phyloP scores from a whole-genome alignment of 2,888 invertebrate species.

The Acronicta psi region DNA sequence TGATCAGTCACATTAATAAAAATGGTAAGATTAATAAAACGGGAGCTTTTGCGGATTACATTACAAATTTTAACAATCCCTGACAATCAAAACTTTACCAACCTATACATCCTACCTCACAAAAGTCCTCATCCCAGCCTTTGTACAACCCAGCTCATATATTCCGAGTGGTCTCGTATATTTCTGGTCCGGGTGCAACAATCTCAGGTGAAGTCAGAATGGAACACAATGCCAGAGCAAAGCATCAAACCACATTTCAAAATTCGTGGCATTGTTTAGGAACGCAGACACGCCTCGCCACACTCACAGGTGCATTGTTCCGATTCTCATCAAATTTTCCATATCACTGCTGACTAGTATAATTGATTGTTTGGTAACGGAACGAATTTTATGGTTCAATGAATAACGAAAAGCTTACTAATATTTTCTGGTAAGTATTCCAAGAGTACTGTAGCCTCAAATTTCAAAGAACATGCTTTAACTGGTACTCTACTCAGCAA shows the following conservation, averaged over 20 bases:
- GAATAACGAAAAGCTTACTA: constrained; percentile 11
- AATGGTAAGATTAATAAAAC: no score
- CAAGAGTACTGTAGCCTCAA: neutral
- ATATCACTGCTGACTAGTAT: constrained; percentile 39
- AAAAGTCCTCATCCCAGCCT: constrained; percentile 25
- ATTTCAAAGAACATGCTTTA: constrained; percentile 6
- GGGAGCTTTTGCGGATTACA: neutral
- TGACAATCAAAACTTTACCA: constrained; percentile 12
- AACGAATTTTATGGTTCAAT: constrained; percentile 32
- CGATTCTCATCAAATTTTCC: constrained; percentile 35
- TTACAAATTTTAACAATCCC: constrained; percentile 9
- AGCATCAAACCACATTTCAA: constrained; percentile 51
- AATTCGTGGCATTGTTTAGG: constrained; percentile 54
- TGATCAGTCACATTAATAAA: no score
- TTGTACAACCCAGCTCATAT: constrained; percentile 32
- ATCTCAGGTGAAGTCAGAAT: constrained; percentile 31
- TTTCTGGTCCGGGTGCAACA: constrained; percentile 23
- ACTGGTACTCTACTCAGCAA: constrained; percentile 17
- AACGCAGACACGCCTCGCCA: constrained; percentile 34
- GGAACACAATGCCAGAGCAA: constrained; percentile 44
- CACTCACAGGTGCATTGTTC: constrained; percentile 33
- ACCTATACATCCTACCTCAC: constrained; percentile 26
- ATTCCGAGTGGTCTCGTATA: constrained; percentile 16
- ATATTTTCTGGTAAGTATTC: constrained; percentile 1
- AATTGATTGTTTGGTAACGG: constrained; percentile 38